Evolutionary conservation across 2,113 vertebrate species (phyloP).

Genomic region (Pithys albifrons): DNA sequence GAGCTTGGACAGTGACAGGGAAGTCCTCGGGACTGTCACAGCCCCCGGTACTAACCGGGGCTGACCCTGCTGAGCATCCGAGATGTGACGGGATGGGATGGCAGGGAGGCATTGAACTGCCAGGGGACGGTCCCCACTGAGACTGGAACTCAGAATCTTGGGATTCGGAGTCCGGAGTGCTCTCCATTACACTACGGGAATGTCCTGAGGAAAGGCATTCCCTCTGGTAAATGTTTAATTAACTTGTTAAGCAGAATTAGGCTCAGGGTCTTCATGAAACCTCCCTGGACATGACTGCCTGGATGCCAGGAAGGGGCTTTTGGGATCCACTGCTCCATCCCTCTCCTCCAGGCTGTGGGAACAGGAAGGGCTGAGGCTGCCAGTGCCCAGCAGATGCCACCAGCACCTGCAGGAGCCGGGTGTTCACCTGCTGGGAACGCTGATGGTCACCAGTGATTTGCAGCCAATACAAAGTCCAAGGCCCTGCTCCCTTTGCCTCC

Average conservation of each 20-base stretch:
- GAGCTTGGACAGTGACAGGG: no score
- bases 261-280: not conserved
- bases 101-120: no score
- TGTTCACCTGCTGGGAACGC: not conserved
- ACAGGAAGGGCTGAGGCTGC: not conserved
- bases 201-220: not conserved
- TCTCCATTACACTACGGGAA: no score
- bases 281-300: fast-evolving
- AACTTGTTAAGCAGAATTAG: not conserved
- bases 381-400: not conserved
- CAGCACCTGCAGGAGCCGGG: fast-evolving
- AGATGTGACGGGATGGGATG: no score
- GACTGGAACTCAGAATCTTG: no score
- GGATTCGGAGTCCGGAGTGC: no score
- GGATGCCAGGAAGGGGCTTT: not conserved
- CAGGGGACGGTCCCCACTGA: no score
- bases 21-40: no score
- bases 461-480: conserved; percentile 9
- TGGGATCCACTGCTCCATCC: not conserved
- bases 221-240: not conserved
- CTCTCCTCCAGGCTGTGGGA: not conserved
- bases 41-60: no score
- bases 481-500: not conserved
- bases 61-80: no score
- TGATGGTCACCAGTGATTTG: fast-evolving